Conservation (phyloP, 2,797 vertebrate species). For the Hoplostethus mediterraneus region DNA sequence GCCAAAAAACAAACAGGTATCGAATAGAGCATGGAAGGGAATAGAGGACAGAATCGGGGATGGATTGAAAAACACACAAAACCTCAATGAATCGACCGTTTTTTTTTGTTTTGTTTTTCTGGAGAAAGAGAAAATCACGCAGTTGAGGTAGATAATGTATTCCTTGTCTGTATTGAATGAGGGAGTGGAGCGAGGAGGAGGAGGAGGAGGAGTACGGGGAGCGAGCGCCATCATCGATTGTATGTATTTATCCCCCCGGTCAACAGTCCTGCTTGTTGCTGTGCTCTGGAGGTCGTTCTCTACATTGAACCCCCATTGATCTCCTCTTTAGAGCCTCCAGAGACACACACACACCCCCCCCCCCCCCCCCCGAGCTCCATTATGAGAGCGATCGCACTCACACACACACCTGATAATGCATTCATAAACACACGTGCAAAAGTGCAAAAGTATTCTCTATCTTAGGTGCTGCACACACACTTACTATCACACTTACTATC, state of each 20-base stretch:
- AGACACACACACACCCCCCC: too few relatives aligned
- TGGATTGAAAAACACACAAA: slow-evolving; percentile 23
- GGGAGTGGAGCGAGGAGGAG: slow-evolving; percentile 39
- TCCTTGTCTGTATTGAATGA: slow-evolving; percentile 73
- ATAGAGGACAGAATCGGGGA: neutral
- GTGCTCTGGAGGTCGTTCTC: slow-evolving; percentile 80
- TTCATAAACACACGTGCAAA: neutral
- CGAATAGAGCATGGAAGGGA: too few relatives aligned
- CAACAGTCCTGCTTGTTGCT: slow-evolving; percentile 73
- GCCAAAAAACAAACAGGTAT: too few relatives aligned
- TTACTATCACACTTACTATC: slow-evolving; percentile 41
- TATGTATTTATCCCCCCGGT: slow-evolving; percentile 79
- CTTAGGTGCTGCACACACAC: slow-evolving; percentile 28
- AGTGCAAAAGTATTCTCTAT: neutral
- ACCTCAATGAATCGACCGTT: slow-evolving; percentile 50
- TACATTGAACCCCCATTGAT: slow-evolving; percentile 83
- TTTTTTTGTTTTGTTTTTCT: slow-evolving; percentile 41
- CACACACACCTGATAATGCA: neutral
- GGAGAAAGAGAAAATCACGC: slow-evolving; percentile 73
- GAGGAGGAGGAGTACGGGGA: slow-evolving; percentile 48
- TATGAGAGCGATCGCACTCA: slow-evolving; percentile 71
- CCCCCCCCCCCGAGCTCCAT: slow-evolving; percentile 52
- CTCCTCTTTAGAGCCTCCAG: slow-evolving; percentile 73
- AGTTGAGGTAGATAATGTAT: slow-evolving; percentile 78
- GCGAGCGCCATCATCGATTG: slow-evolving; percentile 70